A percentile compares a stretch with the other conserved stretches of the same genome.
phyloP scores from a whole-genome alignment of 2,113 vertebrate species.

The Centrocercus urophasianus region DNA sequence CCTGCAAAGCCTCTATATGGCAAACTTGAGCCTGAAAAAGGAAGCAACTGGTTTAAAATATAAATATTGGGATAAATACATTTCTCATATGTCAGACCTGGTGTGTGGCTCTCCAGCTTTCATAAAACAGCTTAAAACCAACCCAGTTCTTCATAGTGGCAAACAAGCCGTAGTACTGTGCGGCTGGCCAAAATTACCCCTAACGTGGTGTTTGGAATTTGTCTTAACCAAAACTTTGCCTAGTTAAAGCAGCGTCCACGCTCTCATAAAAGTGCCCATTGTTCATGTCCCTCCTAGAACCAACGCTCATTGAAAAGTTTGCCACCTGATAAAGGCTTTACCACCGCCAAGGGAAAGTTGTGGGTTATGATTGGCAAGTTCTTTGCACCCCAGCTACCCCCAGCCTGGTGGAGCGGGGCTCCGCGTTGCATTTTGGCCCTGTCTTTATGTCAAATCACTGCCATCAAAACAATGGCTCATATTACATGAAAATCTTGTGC shows the following conservation, averaged over 20 bases:
- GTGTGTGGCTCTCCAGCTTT: not conserved
- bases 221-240: conserved; percentile 30
- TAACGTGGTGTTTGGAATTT: not conserved
- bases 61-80: conserved; percentile 21
- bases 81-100: not conserved
- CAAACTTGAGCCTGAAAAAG: conserved; percentile 6
- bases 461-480: conserved; percentile 86
- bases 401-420: conserved; percentile 57
- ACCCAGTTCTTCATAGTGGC: not conserved
- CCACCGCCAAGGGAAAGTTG: conserved; percentile 72
- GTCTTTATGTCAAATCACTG: conserved; percentile 83
- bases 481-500: conserved; percentile 89
- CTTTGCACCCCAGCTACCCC: conserved; percentile 70
- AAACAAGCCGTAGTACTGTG: not conserved
- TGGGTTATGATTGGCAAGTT: conserved; percentile 79
- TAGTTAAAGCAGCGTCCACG: conserved; percentile 19
- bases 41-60: conserved; percentile 38
- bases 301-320: conserved; percentile 71
- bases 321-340: conserved; percentile 82
- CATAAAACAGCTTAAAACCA: conserved; percentile 25
- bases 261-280: conserved; percentile 80
- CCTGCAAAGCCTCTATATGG: not conserved
- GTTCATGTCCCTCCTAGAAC: conserved; percentile 73
- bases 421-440: conserved; percentile 73
- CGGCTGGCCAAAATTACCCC: not conserved